These are phyloP conservation scores for Crotalus tigris DNA, from an alignment of 2,113 vertebrate genomes.

Conservation along the genomic window DNA sequence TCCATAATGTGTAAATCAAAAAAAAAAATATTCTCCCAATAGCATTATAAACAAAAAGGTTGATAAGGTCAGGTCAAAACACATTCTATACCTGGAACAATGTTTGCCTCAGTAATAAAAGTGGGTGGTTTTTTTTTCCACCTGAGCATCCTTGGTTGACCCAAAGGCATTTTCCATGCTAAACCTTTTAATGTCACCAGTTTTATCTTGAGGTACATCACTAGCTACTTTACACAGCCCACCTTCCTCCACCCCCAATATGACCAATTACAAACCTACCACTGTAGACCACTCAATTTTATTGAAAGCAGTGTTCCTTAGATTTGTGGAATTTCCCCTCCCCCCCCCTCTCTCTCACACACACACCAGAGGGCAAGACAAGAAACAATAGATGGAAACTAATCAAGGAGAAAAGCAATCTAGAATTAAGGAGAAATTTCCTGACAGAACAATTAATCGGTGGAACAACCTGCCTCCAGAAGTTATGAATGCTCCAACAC, in stretches of 20 bases:
- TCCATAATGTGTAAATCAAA: neutral
- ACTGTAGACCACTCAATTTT: neutral
- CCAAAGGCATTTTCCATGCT: constrained; percentile 66
- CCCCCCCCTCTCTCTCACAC: neutral
- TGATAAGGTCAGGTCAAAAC: neutral
- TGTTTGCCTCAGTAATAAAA: constrained; percentile 23
- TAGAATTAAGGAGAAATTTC: too few relatives aligned
- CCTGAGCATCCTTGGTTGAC: constrained; percentile 51
- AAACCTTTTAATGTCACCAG: constrained; percentile 53
- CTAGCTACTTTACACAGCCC: neutral
- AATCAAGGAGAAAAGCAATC: too few relatives aligned
- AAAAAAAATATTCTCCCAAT: neutral
- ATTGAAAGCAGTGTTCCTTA: neutral
- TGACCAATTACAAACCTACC: constrained; percentile 24
- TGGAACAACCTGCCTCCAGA: neutral
- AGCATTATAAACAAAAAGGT: neutral
- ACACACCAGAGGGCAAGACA: neutral
- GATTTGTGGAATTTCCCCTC: neutral
- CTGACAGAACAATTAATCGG: too few relatives aligned
- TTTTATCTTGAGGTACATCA: constrained; percentile 56
- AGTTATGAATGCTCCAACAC: neutral
- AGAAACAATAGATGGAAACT: too few relatives aligned
- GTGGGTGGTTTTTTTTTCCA: constrained; percentile 51
- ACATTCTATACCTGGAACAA: constrained; percentile 21
- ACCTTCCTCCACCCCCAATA: constrained; percentile 13